These are phyloP conservation scores for Uropetala carovei DNA, from an alignment of 2,888 invertebrate species.

Conservation along the genomic window DNA sequence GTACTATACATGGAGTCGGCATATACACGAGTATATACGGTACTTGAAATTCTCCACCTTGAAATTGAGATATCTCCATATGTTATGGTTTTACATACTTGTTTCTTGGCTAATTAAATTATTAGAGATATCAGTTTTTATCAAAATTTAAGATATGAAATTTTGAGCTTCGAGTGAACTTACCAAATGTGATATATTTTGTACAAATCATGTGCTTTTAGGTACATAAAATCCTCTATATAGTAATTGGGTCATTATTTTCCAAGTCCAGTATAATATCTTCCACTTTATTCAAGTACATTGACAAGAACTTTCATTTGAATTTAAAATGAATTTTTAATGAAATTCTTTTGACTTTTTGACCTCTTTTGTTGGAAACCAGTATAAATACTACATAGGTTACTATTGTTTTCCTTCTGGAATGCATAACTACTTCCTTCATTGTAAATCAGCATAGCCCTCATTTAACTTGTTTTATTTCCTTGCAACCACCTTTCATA, in stretches of 20 bases:
- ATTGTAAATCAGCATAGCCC: neutral
- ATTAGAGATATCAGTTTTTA: no score
- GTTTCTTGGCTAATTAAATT: no score
- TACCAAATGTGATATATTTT: neutral
- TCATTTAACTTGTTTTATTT: neutral
- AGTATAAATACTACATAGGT: neutral
- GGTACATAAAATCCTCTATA: neutral
- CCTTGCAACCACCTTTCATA: neutral
- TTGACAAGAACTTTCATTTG: neutral
- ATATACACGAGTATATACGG: no score
- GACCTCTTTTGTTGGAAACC: neutral
- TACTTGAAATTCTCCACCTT: no score
- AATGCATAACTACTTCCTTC: neutral
- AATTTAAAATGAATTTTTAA: constrained; percentile 11
- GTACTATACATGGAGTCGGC: no score
- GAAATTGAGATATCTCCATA: no score
- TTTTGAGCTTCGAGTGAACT: no score
- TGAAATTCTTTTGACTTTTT: neutral
- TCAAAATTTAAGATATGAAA: no score
- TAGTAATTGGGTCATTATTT: neutral
- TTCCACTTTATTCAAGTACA: no score
- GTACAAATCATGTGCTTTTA: neutral
- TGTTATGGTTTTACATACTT: no score
- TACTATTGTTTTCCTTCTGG: neutral
- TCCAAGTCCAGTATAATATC: no score